Base-by-base conservation (phyloP, 2,888 invertebrate species). In the Glomeris marginata region DNA sequence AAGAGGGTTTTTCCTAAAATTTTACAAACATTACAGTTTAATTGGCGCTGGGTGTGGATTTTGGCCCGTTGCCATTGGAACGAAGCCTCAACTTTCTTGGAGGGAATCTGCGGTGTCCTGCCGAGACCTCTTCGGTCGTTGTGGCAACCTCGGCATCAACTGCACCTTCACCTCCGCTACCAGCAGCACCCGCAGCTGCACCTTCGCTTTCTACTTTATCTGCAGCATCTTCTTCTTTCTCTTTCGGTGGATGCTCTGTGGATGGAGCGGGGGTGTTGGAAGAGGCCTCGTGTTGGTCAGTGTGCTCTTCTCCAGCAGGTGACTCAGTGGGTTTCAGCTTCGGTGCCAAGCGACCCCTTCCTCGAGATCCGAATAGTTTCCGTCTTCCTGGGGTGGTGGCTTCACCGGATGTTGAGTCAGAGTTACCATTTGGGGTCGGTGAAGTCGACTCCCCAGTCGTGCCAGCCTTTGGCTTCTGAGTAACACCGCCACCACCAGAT, bases 301-400 rank as follows among this genome's bases (percentile, higher is more conserved):
- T 8, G 35, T 21, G 16, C 11, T 41, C 42, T 20, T 8, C 16
- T 41, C 15, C 18, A 1, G 40, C 41, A 33, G 48, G 28, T 13
- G n/a, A n/a, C n/a, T n/a, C n/a, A n/a, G 18, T 33, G n/a, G 13
- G 16, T 15, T 49, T 49, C 2, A 1, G 10, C 36, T 43, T 49
- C 16, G 41, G 34, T 18, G 35, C 20, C 21, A 49, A 49, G 4
- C 49, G 42, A 11, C 43, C 41, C 35, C 49, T 42, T 13, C 41
- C 41, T 43, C 49, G 16, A n/a, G 49, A 43, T 16, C 43, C 34
- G 41, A 49, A 49, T 20, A 49, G 20, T 33, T 42, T 20, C 36
- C 18, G 4, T 28, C 36, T 41, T 4, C 21, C 11, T 2, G 41
- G 18, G 11, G 47, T 40, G 10, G 18, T 34, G 2, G 41, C 20